Evolutionary conservation across 1,140 invertebrate genomes (phyloP), one percentile per base, ranked within the genome.

Genomic region (Drosophila oshimai): DNA sequence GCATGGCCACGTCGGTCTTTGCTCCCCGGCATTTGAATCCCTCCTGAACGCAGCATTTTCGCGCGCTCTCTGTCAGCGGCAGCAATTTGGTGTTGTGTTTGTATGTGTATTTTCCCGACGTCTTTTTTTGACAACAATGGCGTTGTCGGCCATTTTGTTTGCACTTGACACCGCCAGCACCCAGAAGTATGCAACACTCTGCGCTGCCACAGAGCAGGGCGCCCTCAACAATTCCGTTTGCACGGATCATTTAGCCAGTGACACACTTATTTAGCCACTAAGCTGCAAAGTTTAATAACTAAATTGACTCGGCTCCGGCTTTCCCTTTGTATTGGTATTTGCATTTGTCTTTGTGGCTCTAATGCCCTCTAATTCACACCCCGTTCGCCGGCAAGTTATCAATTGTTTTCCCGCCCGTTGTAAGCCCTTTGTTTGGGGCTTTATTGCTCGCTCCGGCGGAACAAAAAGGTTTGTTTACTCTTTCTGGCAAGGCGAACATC

Each of bases 61-160:
- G 68, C 73, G 69, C 67, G 41, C 53, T 83, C 53, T 76, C 73
- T 83, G 78, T 69, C 68, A 67, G 67, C 53, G 54, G 47, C 77
- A 80, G 77, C 58, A 55, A 29, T 18, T n/a, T n/a, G n/a, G n/a
- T 29, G 49, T 18, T 41, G 1, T 57, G 17, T 13, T 0, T 29
- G 17, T 13, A 9, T 46, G 20, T 36, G n/a, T 26, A 17, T 4
- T 17, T 42, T 70, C 7, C 20, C 15, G 22, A 7, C 47, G 20
- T 18, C 45, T 39, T 71, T 51, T 44, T 53, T 33, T 61, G 53
- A 45, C 60, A 73, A 83, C 78, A 77, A 73, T 69, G 57, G 74
- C 57, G 39, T 34, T 50, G 62, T 31, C 57, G 36, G 74, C 67
- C 78, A 81, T 81, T 81, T 83, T 83, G 78, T 83, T 81, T 81